Evolutionary conservation across 2,113 vertebrate species (phyloP), one percentile per base, ranked within the genome.

Genomic region (Oncorhynchus tshawytscha): DNA sequence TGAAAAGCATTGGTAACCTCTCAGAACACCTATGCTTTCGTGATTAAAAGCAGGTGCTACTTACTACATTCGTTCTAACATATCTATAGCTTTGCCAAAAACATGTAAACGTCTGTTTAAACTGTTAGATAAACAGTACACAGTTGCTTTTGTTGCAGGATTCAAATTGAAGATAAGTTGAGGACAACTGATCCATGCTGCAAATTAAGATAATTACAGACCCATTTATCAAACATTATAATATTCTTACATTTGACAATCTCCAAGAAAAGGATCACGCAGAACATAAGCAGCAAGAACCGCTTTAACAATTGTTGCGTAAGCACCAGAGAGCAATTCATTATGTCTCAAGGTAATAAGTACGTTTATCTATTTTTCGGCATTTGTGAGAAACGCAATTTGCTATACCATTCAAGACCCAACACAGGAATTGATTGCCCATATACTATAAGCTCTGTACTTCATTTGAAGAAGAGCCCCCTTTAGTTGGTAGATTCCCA

Each of bases 1-100:
- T 49, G 20, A 72, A 83, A 78, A 76, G 65, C 51, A 76, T 77
- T 69, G 39, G 29, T 71, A 79, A 80, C 51, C 67, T 80, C 69
- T 71, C 76, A 75, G 79, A 77, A 70, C 67, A 85, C 80, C 68
- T 49, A 85, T 87, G 82, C 78, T 85, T 75, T 25, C 62, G 20
- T 49, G 57, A 49, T 48, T 71, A 60, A 54, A 67, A 75, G 83
- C 83, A 76, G 79, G 81, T 86, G 74, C 78, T 60, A 16, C 67
- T 74, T 60, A 69, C n/a, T 67, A 77, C 69, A 76, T 85, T 83
- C 67, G 68, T 75, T 60, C 67, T 65, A 8, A 66, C 72, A 76
- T 57, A 79, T 45, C 70, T 24, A 51, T 25, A 15, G 4, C 75
- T 75, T 78, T 78, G 73, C 75, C 77, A 69, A 75, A 76, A 73